Conservation (phyloP, 2,797 vertebrate species). For the Catamblyrhynchus diadema region DNA sequence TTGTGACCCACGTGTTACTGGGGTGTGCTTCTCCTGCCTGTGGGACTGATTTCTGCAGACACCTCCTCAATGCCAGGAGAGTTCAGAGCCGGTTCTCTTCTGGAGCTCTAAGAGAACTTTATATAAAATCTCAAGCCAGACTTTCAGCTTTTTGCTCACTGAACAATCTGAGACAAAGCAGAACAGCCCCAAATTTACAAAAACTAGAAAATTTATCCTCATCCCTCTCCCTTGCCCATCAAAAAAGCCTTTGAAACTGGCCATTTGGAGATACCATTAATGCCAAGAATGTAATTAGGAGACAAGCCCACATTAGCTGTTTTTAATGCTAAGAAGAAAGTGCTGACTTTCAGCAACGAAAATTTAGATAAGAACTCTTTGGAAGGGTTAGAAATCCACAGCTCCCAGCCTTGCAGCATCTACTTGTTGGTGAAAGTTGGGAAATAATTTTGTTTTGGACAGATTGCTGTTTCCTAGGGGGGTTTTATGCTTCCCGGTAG, state of each 20-base stretch:
- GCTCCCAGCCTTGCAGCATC: background rate
- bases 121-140: background rate
- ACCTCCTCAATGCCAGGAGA: background rate
- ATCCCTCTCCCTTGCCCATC: background rate
- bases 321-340: background rate
- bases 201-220: background rate
- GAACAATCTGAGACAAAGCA: background rate
- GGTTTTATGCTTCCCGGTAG: background rate
- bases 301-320: background rate
- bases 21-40: background rate
- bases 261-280: background rate
- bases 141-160: background rate
- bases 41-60: background rate
- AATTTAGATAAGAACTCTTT: background rate
- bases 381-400: background rate
- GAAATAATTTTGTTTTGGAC: background rate
- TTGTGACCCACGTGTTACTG: background rate
- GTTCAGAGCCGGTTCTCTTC: background rate
- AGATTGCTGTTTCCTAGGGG: background rate
- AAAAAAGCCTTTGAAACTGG: background rate
- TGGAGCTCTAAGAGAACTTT: background rate
- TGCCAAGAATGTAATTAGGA: background rate
- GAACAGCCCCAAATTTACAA: background rate
- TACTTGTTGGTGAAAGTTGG: background rate
- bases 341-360: background rate